Percentiles rank a stretch among this genome's conserved stretches.
Evolutionary conservation across 2,113 vertebrate species (phyloP).

Genomic region (Lota lota): DNA sequence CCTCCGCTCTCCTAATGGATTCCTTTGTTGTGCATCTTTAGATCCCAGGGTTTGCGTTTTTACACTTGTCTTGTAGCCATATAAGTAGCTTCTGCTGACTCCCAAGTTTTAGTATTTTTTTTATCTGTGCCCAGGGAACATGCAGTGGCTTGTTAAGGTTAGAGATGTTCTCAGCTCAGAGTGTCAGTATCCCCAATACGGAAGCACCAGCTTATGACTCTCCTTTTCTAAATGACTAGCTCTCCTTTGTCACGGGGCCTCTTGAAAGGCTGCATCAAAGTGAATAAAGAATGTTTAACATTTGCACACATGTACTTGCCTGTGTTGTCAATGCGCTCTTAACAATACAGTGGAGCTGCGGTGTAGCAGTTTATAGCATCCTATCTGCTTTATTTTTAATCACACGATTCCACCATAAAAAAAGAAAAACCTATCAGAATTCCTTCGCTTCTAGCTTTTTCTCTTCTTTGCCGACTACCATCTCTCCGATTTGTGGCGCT

Average conservation of each 20-base stretch:
- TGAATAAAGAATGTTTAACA: slow-evolving; percentile 15
- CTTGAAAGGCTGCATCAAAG: slow-evolving; percentile 37
- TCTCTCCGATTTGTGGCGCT: no score
- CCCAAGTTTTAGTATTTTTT: slow-evolving; percentile 18
- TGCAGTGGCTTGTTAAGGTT: slow-evolving; percentile 44
- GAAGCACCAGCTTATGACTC: slow-evolving; percentile 20
- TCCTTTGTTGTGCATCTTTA: no score
- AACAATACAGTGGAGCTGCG: no score
- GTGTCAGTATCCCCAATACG: slow-evolving; percentile 39
- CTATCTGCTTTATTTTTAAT: no score
- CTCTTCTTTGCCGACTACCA: no score
- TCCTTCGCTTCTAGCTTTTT: no score
- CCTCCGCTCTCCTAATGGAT: no score
- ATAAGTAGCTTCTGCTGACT: slow-evolving; percentile 44
- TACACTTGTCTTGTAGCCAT: neutral
- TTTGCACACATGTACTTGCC: neutral
- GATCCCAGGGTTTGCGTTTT: no score
- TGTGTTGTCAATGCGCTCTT: no score
- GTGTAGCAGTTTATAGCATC: no score
- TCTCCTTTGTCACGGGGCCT: slow-evolving; percentile 25
- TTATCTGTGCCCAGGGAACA: slow-evolving; percentile 36
- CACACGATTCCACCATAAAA: no score
- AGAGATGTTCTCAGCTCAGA: slow-evolving; percentile 40
- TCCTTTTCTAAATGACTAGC: slow-evolving; percentile 30
- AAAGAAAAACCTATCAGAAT: no score